phyloP scores from a whole-genome alignment of 2,113 vertebrate genomes.

The Perognathus longimembris region DNA sequence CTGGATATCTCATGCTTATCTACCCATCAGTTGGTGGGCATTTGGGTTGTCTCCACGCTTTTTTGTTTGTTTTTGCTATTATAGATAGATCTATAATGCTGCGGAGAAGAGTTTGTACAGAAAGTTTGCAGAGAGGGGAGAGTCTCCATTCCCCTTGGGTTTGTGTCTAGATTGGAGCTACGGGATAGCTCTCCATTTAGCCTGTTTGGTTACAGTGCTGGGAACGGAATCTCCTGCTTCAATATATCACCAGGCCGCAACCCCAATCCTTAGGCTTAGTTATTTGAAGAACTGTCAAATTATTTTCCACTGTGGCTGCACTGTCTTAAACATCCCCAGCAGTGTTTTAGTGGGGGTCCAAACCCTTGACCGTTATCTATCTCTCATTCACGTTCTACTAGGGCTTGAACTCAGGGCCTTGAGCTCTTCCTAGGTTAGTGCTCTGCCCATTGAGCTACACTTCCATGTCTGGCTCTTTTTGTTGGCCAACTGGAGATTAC shows the following conservation, averaged over 20 bases:
- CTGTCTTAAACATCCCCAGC: neutral
- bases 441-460: too few relatives aligned
- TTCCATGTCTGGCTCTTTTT: too few relatives aligned
- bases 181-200: neutral
- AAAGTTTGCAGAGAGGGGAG: neutral
- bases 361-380: neutral
- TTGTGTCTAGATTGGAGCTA: neutral
- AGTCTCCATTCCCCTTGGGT: neutral
- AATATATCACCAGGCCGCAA: neutral
- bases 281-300: neutral
- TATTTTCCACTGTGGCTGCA: neutral
- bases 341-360: rapidly evolving
- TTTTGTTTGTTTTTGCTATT: neutral
- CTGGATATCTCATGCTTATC: neutral
- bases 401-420: too few relatives aligned
- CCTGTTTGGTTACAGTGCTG: neutral
- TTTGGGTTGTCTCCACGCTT: neutral
- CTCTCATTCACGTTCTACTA: too few relatives aligned
- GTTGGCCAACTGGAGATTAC: too few relatives aligned
- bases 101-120: neutral
- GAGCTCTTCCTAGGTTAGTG: too few relatives aligned
- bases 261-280: neutral
- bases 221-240: neutral
- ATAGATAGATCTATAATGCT: neutral
- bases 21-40: neutral